phyloP scores from a whole-genome alignment of 1,140 invertebrate genomes.

The Dufourea novaeangliae region DNA sequence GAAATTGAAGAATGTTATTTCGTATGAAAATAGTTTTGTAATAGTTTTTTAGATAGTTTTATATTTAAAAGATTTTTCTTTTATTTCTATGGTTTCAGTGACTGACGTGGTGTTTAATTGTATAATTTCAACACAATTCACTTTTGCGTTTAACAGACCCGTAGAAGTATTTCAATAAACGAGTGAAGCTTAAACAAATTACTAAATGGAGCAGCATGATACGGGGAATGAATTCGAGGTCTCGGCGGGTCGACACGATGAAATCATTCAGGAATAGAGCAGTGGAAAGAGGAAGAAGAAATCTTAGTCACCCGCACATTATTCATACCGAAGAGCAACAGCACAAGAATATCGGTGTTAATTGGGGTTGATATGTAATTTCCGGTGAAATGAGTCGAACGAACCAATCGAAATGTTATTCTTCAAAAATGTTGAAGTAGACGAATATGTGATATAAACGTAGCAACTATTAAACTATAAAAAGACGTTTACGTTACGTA shows the following conservation, averaged over 20 bases:
- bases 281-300: constrained; percentile 57
- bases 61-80: no score
- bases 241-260: constrained; percentile 38
- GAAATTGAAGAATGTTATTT: no score
- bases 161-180: background rate
- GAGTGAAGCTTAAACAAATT: background rate
- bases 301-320: constrained; percentile 65
- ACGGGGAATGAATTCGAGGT: constrained; percentile 30
- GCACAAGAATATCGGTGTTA: constrained; percentile 60
- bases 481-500: no score
- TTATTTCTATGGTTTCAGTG: no score
- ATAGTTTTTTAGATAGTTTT: no score
- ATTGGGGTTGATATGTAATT: constrained; percentile 71
- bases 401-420: constrained; percentile 17
- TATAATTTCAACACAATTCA: no score
- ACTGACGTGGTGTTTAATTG: no score
- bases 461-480: no score
- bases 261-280: constrained; percentile 49
- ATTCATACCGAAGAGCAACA: constrained; percentile 25
- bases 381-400: constrained; percentile 56
- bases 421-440: background rate
- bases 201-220: constrained; percentile 17
- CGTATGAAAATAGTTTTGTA: no score
- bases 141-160: background rate
- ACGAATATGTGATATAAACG: background rate